A percentile compares a stretch with the other conserved stretches of the same genome.
phyloP scores from a whole-genome alignment of 2,797 vertebrate genomes.

The Argentina silus region DNA sequence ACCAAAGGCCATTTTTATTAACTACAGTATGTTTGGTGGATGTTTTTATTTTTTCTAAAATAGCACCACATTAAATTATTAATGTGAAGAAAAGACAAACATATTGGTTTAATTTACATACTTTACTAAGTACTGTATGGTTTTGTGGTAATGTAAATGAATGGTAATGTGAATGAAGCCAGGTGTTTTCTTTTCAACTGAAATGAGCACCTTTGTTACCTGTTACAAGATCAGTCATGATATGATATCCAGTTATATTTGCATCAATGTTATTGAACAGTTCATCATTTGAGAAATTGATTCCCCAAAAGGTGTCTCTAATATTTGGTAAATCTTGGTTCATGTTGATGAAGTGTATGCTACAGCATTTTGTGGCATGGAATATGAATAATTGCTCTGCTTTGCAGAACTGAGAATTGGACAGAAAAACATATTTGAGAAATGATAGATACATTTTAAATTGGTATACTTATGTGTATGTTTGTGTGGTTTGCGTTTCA shows the following conservation, averaged over 20 bases:
- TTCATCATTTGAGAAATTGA: constrained; percentile 42
- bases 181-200: neutral
- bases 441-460: too few species aligned
- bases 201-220: neutral
- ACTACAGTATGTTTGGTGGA: constrained; percentile 26
- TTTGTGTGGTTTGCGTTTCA: too few species aligned
- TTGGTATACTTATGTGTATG: too few species aligned
- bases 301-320: too few species aligned
- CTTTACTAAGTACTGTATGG: neutral
- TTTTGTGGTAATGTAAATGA: neutral
- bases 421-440: too few species aligned
- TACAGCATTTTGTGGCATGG: neutral
- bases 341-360: neutral
- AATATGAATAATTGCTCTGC: too few species aligned
- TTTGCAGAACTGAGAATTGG: too few species aligned
- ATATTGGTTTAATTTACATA: constrained; percentile 24
- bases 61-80: constrained; percentile 48
- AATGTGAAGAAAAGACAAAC: constrained; percentile 23
- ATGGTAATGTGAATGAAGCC: neutral
- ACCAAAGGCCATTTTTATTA: constrained; percentile 27
- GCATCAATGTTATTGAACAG: constrained; percentile 20
- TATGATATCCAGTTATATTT: neutral
- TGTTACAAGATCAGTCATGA: neutral
- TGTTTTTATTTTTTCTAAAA: constrained; percentile 45
- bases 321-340: neutral